These are phyloP conservation scores for Platyscapa corneri DNA, from an alignment of 1,140 invertebrate genomes.

Conservation along the genomic window DNA sequence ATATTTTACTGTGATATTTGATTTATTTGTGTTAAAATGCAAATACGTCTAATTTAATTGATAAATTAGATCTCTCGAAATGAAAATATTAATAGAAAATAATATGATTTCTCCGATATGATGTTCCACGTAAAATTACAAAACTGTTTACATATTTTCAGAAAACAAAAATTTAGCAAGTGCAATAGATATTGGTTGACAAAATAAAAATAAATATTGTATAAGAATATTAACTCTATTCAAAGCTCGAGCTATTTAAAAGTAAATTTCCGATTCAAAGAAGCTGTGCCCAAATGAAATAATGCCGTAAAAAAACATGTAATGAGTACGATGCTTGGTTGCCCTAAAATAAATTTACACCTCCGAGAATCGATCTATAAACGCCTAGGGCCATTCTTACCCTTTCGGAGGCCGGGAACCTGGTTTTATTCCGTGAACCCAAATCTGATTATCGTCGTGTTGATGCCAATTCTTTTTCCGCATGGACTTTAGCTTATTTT, in stretches of 20 bases:
- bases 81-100: neutral
- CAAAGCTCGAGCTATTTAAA: neutral
- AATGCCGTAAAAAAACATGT: neutral
- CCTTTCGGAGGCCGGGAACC: slow-evolving; percentile 65
- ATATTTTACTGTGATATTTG: neutral
- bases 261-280: slow-evolving; percentile 11
- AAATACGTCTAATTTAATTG: neutral
- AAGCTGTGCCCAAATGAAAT: slow-evolving; percentile 24
- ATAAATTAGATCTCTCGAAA: neutral
- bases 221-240: slow-evolving; percentile 2
- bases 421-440: slow-evolving; percentile 67
- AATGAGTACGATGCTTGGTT: slow-evolving; percentile 13
- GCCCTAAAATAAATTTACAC: slow-evolving; percentile 39
- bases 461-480: slow-evolving; percentile 50
- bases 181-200: too few relatives aligned
- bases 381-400: slow-evolving; percentile 54
- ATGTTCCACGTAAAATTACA: too few relatives aligned
- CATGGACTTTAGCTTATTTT: slow-evolving; percentile 50
- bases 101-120: too few relatives aligned
- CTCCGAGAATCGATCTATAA: slow-evolving; percentile 49
- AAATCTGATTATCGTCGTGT: slow-evolving; percentile 59
- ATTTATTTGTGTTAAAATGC: too few relatives aligned
- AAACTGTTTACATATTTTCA: too few relatives aligned
- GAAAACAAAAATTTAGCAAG: too few relatives aligned
- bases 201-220: neutral